Evolutionary conservation across 2,888 invertebrate genomes (phyloP).

Genomic region (Drosophila picticornis): DNA sequence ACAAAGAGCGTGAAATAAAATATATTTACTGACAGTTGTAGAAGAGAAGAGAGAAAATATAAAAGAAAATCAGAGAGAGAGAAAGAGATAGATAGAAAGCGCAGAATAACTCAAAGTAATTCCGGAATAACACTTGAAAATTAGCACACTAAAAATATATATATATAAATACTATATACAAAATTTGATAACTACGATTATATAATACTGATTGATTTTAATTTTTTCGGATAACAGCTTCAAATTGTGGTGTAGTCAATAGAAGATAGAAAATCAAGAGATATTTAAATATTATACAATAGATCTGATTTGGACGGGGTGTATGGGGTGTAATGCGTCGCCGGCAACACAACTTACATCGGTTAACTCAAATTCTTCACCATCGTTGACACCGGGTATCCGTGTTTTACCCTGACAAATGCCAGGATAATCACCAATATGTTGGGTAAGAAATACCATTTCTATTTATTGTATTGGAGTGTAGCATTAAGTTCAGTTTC

Average conservation of each 20-base stretch:
- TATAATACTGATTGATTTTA: constrained; percentile 23
- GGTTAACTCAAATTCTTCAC: constrained; percentile 93
- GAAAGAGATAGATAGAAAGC: constrained; percentile 46
- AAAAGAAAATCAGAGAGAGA: constrained; percentile 48
- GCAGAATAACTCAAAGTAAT: constrained; percentile 69
- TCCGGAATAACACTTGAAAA: constrained; percentile 84
- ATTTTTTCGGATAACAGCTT: constrained; percentile 53
- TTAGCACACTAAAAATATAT: constrained; percentile 66
- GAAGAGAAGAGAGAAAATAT: constrained; percentile 58
- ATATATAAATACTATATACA: constrained; percentile 82
- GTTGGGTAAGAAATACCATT: constrained; percentile 92
- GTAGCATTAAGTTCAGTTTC: constrained; percentile 31
- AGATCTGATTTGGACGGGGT: constrained; percentile 36
- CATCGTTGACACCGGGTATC: constrained; percentile 98
- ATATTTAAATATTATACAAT: constrained; percentile 63
- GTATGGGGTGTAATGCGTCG: constrained; percentile 33
- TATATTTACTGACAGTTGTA: constrained; percentile 44
- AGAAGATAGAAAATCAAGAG: constrained; percentile 48
- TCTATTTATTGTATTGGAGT: constrained; percentile 86
- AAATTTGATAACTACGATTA: constrained; percentile 62
- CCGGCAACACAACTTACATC: constrained; percentile 90
- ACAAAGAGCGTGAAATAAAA: constrained; percentile 61
- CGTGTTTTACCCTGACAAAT: constrained; percentile 97
- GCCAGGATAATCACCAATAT: constrained; percentile 94
- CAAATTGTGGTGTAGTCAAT: constrained; percentile 55